These are phyloP conservation scores for Microtus montanus DNA, from an alignment of 2,113 vertebrate genomes.

Conservation along the genomic window DNA sequence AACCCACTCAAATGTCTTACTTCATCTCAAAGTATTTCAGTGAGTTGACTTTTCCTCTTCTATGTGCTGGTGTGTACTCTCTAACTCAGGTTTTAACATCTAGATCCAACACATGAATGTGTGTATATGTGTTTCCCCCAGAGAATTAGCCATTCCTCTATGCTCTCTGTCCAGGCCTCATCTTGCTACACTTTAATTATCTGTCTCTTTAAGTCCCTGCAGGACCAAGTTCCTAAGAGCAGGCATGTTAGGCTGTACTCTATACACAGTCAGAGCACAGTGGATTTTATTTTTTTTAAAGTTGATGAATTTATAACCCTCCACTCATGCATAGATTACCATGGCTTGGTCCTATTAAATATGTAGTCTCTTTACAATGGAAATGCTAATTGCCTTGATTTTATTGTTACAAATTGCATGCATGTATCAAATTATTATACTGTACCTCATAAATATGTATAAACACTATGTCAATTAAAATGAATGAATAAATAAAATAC, in stretches of 20 bases:
- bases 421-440: slow-evolving; percentile 31
- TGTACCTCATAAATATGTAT: neutral
- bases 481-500: neutral
- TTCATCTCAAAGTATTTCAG: neutral
- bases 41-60: neutral
- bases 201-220: slow-evolving; percentile 19
- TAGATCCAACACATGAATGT: neutral
- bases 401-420: slow-evolving; percentile 21
- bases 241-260: neutral
- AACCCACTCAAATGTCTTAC: neutral
- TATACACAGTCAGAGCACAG: neutral
- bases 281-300: slow-evolving; percentile 8
- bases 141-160: neutral
- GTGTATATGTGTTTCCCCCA: neutral
- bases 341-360: slow-evolving; percentile 41
- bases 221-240: slow-evolving; percentile 27
- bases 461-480: slow-evolving; percentile 14
- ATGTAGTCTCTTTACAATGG: slow-evolving; percentile 32
- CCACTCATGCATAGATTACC: slow-evolving; percentile 24
- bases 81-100: slow-evolving; percentile 29
- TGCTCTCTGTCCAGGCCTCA: neutral
- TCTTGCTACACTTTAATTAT: neutral
- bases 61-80: slow-evolving; percentile 32
- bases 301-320: slow-evolving; percentile 17
- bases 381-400: slow-evolving; percentile 14